Conservation (phyloP, 1,140 invertebrate species). For the Onthophagus taurus region DNA sequence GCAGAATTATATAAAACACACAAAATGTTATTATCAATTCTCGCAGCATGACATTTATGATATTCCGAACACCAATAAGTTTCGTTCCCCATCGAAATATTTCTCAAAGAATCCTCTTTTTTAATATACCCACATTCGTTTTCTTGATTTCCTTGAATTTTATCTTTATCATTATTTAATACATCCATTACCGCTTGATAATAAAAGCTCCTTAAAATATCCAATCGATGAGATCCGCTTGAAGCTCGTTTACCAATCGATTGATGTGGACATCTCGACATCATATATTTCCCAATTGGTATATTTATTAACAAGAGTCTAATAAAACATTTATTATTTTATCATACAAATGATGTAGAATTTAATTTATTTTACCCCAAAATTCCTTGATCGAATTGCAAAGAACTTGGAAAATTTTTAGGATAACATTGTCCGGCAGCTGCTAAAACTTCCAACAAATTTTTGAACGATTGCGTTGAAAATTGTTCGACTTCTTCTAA, state of each 20-base stretch:
- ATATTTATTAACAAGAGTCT: slow-evolving; percentile 63
- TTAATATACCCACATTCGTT: too few species aligned
- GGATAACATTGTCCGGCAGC: slow-evolving; percentile 51
- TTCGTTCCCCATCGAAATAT: slow-evolving; percentile 48
- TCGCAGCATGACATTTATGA: slow-evolving; percentile 70
- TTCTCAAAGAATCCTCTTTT: too few species aligned
- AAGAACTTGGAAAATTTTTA: slow-evolving; percentile 50
- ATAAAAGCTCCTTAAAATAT: slow-evolving; percentile 64
- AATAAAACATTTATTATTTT: slow-evolving; percentile 27
- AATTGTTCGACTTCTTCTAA: slow-evolving; percentile 62
- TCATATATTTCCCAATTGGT: slow-evolving; percentile 53
- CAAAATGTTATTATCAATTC: slow-evolving; percentile 50
- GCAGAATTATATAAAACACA: slow-evolving; percentile 58
- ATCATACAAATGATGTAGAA: background rate
- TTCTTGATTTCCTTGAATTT: too few species aligned
- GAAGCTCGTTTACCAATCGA: slow-evolving; percentile 39
- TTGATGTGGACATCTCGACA: slow-evolving; percentile 52
- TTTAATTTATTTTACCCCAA: slow-evolving; percentile 52
- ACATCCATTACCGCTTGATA: slow-evolving; percentile 48
- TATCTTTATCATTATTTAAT: slow-evolving; percentile 22
- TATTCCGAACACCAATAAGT: slow-evolving; percentile 76
- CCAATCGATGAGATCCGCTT: slow-evolving; percentile 50
- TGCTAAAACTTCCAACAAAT: slow-evolving; percentile 55
- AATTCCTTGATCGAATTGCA: slow-evolving; percentile 52
- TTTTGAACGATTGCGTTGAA: slow-evolving; percentile 63